Percentiles rank a stretch among this genome's conserved stretches.
Conservation (phyloP, 2,113 vertebrate species). For the Paralichthys olivaceus region DNA sequence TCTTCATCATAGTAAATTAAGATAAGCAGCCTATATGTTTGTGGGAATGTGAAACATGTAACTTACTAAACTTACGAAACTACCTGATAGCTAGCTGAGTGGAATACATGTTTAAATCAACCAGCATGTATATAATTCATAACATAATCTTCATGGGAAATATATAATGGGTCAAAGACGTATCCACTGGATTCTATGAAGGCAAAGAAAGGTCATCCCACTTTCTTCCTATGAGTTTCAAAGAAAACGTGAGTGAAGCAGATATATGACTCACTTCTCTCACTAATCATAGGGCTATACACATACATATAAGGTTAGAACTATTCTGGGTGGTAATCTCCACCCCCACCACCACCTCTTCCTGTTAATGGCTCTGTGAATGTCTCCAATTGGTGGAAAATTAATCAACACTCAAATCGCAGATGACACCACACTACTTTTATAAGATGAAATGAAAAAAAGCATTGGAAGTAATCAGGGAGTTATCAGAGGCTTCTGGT, state of each 20-base stretch:
- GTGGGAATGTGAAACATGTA: no score
- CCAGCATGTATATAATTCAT: no score
- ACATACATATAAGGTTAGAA: neutral
- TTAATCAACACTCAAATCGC: neutral
- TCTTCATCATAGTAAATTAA: no score
- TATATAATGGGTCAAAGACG: neutral
- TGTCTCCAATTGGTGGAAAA: neutral
- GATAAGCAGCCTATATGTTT: no score
- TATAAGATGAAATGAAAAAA: neutral
- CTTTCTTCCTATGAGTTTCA: neutral
- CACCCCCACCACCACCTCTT: neutral
- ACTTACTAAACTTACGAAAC: no score
- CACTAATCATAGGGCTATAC: neutral
- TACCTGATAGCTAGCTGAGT: no score
- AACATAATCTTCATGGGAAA: no score
- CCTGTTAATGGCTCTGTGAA: neutral
- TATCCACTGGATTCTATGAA: neutral
- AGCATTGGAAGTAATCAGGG: neutral
- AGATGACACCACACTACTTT: neutral
- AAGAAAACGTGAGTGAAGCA: neutral
- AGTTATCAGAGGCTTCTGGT: no score
- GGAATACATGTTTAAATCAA: no score
- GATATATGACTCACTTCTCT: neutral
- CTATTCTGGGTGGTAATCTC: neutral
- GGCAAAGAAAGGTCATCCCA: neutral